These are phyloP conservation scores for Microctenopoma stevenorrisi DNA, from an alignment of 2,797 vertebrate species.

Conservation along the genomic window DNA sequence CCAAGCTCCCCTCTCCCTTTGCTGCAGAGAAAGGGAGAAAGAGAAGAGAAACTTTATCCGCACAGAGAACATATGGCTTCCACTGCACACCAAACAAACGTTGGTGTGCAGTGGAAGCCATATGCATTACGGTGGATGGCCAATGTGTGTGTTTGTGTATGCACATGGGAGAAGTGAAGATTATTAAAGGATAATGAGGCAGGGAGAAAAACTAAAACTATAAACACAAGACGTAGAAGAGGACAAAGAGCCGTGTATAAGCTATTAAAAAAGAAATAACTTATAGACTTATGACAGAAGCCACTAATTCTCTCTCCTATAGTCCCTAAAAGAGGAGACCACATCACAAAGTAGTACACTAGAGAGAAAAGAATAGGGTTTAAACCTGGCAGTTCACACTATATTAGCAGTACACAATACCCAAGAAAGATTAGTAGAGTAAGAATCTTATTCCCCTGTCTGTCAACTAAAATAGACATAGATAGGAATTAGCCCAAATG, in stretches of 20 bases:
- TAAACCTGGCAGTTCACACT: conserved; percentile 68
- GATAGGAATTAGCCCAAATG: conserved; percentile 66
- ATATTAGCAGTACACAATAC: conserved; percentile 66
- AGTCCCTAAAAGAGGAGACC: conserved; percentile 38
- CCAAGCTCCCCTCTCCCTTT: conserved; percentile 39
- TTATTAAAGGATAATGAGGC: conserved; percentile 48
- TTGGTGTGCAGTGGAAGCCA: too few species aligned
- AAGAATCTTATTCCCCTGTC: conserved; percentile 62
- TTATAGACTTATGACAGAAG: conserved; percentile 33
- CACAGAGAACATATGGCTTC: conserved; percentile 59
- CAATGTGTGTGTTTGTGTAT: conserved; percentile 3
- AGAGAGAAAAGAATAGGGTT: conserved; percentile 54
- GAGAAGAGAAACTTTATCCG: conserved; percentile 68
- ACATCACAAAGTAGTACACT: conserved; percentile 21
- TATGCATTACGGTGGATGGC: conserved; percentile 16
- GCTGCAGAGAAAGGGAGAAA: conserved; percentile 43
- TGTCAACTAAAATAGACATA: conserved; percentile 68
- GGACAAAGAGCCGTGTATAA: conserved; percentile 14
- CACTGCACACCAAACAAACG: conserved; percentile 37
- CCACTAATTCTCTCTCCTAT: conserved; percentile 44
- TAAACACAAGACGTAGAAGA: conserved; percentile 1
- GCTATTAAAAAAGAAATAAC: conserved; percentile 18
- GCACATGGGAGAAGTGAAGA: conserved; percentile 3
- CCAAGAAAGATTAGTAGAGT: conserved; percentile 60
- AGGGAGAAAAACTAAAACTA: conserved; percentile 22